These are phyloP conservation scores for Hypomecis punctinalis DNA, from an alignment of 2,888 invertebrate species.

Conservation along the genomic window DNA sequence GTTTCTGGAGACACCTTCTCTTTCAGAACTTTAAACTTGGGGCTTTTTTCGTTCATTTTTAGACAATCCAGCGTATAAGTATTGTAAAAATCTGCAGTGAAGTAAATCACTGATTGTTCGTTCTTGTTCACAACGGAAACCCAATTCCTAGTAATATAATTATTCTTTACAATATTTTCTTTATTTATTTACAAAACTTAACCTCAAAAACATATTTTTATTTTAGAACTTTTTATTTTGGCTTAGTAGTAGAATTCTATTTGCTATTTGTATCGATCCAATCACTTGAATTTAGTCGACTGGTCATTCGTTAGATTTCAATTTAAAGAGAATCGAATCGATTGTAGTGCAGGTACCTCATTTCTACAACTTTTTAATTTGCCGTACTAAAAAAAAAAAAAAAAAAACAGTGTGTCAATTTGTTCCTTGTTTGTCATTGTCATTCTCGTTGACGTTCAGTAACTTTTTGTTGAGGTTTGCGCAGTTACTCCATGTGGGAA, in stretches of 20 bases:
- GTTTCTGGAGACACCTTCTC: slow-evolving; percentile 90
- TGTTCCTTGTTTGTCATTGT: neutral
- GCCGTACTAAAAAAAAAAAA: too few species aligned
- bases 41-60: slow-evolving; percentile 55
- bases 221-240: too few species aligned
- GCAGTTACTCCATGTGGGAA: slow-evolving; percentile 28
- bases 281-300: too few species aligned
- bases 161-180: too few species aligned
- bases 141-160: too few species aligned
- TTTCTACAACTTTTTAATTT: too few species aligned
- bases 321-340: too few species aligned
- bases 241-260: too few species aligned
- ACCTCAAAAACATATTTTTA: too few species aligned
- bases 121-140: neutral
- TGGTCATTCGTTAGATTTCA: too few species aligned
- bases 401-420: too few species aligned
- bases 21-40: slow-evolving; percentile 82
- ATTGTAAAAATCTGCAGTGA: neutral
- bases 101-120: neutral
- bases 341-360: too few species aligned
- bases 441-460: neutral
- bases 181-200: neutral
- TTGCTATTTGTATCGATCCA: neutral
- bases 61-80: neutral
- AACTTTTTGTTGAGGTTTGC: neutral